Evolutionary conservation across 2,113 vertebrate genomes (phyloP), one percentile per base, ranked within the genome.

Genomic region (Dolichallabes microphthalmus): DNA sequence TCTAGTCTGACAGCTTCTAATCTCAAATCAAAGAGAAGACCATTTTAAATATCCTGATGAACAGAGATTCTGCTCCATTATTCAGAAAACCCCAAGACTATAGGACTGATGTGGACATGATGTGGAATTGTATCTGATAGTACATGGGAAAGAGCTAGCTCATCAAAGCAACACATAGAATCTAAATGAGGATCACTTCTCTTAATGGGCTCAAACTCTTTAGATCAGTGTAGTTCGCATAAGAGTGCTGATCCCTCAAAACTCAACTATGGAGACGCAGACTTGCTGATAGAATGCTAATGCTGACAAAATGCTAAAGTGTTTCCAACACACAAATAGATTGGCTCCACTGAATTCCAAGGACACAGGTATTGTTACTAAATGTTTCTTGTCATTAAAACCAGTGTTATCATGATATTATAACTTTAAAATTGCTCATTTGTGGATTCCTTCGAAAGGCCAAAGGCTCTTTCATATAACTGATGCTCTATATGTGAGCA

Each of bases 21-120:
- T 92, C 90, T 91, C 68, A 87, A 91, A 93, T 93, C 91, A 94
- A 91, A 92, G 89, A 86, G 64, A 88, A 76, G 86, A 86, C 87
- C 86, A 90, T 88, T 89, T 85, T 92, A 93, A 93, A 93, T 89
- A 91, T 86, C 86, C 86, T 68, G 32, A 86, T 85, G 32, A 68
- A 82, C 17, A 77, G 58, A 80, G n/a, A 74, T 78, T 73, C 81
- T 81, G 52, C 45, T 45, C 61, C 27, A 25, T 52, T 73, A 32
- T 87, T 81, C 55, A 82, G 81, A 84, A 55, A 58, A 0, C 58
- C 78, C 50, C 7, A 13, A 66, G 85, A 61, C 71, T 86, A 68
- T 61, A 83, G 75, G 82, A 82, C 63, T 63, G 74, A 87, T 57
- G 88, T 83, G 45, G 39, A 55, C 68, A 58, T 80, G 76, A 83